Conservation (phyloP, 1,140 invertebrate genomes). For the Phymorhynchus buccinoides region DNA sequence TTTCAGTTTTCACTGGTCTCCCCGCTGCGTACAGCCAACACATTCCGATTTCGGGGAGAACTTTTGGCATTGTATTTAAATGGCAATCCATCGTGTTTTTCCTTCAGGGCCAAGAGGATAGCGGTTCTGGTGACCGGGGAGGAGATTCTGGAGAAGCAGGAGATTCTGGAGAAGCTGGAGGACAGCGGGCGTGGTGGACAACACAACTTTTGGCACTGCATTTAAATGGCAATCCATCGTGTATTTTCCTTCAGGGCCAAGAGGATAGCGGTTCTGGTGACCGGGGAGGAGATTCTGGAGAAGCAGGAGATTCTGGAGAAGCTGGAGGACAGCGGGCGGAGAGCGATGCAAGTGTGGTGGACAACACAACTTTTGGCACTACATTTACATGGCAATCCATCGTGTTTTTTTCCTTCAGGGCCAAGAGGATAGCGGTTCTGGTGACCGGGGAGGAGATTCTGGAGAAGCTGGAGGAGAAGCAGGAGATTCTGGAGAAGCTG, state of each 20-base stretch:
- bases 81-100: too few relatives aligned
- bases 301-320: constrained; percentile 62
- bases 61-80: too few relatives aligned
- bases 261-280: constrained; percentile 48
- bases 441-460: constrained; percentile 63
- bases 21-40: too few relatives aligned
- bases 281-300: constrained; percentile 53
- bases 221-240: too few relatives aligned
- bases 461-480: constrained; percentile 59
- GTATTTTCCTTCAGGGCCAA: too few relatives aligned
- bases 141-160: constrained; percentile 62
- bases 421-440: constrained; percentile 59
- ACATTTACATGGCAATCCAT: too few relatives aligned
- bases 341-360: constrained; percentile 33
- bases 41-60: too few relatives aligned
- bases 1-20: too few relatives aligned
- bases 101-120: constrained; percentile 52
- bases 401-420: constrained; percentile 29
- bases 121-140: constrained; percentile 62
- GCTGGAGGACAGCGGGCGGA: constrained; percentile 42
- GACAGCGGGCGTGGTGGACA: constrained; percentile 12
- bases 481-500: constrained; percentile 57
- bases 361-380: too few relatives aligned
- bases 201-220: too few relatives aligned
- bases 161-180: constrained; percentile 58